A percentile compares a stretch with the other conserved stretches of the same genome.
Conservation (phyloP, 2,888 invertebrate genomes). For the Synanthedon formicaeformis region DNA sequence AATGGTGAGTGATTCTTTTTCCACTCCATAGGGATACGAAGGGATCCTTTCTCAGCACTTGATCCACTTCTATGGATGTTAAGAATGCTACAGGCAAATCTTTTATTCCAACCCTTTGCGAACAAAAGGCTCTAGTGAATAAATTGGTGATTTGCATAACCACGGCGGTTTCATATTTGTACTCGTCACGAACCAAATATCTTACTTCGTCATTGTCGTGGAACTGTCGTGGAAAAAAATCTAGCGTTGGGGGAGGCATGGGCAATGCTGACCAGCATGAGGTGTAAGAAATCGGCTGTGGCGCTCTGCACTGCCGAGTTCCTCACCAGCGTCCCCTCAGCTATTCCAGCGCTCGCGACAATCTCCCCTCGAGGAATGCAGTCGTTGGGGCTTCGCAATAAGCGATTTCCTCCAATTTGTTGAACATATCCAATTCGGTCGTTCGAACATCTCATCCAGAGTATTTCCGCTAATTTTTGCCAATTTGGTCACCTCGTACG, state of each 20-base stretch:
- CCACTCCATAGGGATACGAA: slow-evolving; percentile 92
- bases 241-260: slow-evolving; percentile 86
- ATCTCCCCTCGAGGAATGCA: slow-evolving; percentile 81
- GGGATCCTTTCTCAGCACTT: slow-evolving; percentile 96
- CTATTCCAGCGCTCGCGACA: slow-evolving; percentile 82
- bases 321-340: slow-evolving; percentile 76
- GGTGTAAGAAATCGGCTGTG: slow-evolving; percentile 97
- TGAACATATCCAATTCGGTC: slow-evolving; percentile 97
- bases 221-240: too few species aligned
- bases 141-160: slow-evolving; percentile 91
- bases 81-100: slow-evolving; percentile 99
- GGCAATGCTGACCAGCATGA: slow-evolving; percentile 93
- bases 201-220: slow-evolving; percentile 85
- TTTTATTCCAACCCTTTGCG: slow-evolving; percentile 85
- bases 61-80: slow-evolving; percentile 95
- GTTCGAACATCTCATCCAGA: slow-evolving; percentile 76
- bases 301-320: slow-evolving; percentile 99
- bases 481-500: slow-evolving; percentile 73
- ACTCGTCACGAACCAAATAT: slow-evolving; percentile 78
- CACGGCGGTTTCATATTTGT: slow-evolving; percentile 79
- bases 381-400: slow-evolving; percentile 75
- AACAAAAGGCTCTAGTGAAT: slow-evolving; percentile 91
- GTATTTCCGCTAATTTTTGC: slow-evolving; percentile 73
- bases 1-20: slow-evolving; percentile 81
- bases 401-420: slow-evolving; percentile 93